These are phyloP conservation scores for Penaeus chinensis DNA, from an alignment of 1,140 invertebrate species.

Conservation along the genomic window DNA sequence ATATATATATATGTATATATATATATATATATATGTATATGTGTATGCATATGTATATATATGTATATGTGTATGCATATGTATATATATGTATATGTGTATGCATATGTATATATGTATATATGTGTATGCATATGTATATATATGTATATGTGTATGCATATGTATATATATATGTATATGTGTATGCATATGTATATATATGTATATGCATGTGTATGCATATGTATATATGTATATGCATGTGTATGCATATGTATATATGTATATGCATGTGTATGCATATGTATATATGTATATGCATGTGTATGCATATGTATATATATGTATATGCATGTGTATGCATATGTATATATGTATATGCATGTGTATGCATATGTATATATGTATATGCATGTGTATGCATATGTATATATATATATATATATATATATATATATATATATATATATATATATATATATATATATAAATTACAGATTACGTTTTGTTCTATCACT, in stretches of 20 bases:
- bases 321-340: not conserved
- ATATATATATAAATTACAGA: not conserved
- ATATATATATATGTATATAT: conserved; percentile 9
- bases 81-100: not conserved
- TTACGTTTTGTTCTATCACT: not conserved
- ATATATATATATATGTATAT: conserved; percentile 15
- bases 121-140: not conserved
- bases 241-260: too few species aligned
- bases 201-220: conserved; percentile 3
- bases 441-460: not conserved
- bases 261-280: conserved; percentile 15
- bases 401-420: not conserved
- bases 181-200: conserved; percentile 20
- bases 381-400: not conserved
- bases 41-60: conserved; percentile 16
- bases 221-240: conserved; percentile 19
- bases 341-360: not conserved
- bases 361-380: not conserved
- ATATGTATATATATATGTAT: not conserved
- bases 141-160: not conserved
- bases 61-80: conserved; percentile 9
- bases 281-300: not conserved
- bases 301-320: too few species aligned
- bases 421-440: not conserved
- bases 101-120: too few species aligned